Percentiles rank a stretch among this genome's conserved stretches.
Evolutionary conservation across 2,113 vertebrate species (phyloP).

Genomic region (Corydoras sp.): DNA sequence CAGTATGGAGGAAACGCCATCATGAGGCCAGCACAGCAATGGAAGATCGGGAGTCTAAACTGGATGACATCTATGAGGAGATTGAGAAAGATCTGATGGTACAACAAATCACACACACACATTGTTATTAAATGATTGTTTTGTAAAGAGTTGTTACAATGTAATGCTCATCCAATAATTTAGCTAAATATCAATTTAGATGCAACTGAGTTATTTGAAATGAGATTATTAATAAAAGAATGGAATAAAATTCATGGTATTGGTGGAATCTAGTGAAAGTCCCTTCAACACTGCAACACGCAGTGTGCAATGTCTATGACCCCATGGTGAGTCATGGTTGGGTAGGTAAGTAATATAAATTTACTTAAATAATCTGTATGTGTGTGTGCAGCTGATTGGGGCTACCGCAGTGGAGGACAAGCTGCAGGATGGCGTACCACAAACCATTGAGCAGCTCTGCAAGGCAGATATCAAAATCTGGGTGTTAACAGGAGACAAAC

Average conservation of each 20-base stretch:
- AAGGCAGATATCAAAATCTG: slow-evolving; percentile 92
- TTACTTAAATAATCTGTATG: background rate
- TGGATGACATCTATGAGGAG: slow-evolving; percentile 79
- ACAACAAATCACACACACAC: slow-evolving; percentile 16
- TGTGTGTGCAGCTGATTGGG: slow-evolving; percentile 72
- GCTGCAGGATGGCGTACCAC: slow-evolving; percentile 87
- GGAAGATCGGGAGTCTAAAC: slow-evolving; percentile 72
- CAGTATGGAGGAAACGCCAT: slow-evolving; percentile 73
- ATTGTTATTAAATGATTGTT: no score
- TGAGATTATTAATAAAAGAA: no score
- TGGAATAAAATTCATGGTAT: no score
- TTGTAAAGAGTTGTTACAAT: no score
- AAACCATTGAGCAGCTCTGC: slow-evolving; percentile 80
- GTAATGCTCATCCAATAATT: no score
- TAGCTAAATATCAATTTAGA: no score
- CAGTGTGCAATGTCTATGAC: no score
- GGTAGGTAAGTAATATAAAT: no score
- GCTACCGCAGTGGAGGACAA: slow-evolving; percentile 93
- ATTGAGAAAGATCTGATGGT: slow-evolving; percentile 86
- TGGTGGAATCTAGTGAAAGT: no score
- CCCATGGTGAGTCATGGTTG: no score
- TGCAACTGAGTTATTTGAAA: no score
- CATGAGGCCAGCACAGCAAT: slow-evolving; percentile 72
- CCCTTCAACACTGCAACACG: no score
- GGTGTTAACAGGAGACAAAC: slow-evolving; percentile 94